Conservation (phyloP, 2,888 invertebrate species). For the Dyspetes luteomarginatus region DNA sequence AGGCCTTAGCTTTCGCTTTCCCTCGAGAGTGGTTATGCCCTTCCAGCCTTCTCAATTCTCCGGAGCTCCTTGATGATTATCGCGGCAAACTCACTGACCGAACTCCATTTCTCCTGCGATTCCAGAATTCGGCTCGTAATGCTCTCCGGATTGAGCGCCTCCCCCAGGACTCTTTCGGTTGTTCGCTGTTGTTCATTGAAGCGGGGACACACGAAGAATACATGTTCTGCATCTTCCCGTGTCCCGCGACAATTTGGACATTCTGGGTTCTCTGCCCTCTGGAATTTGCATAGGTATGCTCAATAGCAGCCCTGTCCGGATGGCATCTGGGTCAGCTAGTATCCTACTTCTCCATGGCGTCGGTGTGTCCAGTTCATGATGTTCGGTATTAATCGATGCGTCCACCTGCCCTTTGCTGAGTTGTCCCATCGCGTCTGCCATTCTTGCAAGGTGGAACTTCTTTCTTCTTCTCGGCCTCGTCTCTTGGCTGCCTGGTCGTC, state of each 20-base stretch:
- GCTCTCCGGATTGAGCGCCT: no score
- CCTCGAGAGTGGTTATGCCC: no score
- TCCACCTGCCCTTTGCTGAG: constrained; percentile 51
- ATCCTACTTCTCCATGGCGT: constrained; percentile 39
- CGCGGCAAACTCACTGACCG: no score
- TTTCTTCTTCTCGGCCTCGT: constrained; percentile 11
- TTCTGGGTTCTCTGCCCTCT: neutral
- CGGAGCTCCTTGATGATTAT: no score
- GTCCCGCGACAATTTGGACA: neutral
- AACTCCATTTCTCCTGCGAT: no score
- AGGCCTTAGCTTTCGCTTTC: no score
- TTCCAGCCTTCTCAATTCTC: no score
- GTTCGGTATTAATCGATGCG: constrained; percentile 25
- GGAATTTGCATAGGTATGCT: constrained; percentile 5
- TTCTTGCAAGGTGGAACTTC: neutral
- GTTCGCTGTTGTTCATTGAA: constrained; percentile 3
- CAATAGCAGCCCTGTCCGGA: constrained; percentile 41
- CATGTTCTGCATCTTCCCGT: constrained; percentile 44
- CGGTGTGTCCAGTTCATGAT: constrained; percentile 36
- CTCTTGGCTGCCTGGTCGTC: neutral
- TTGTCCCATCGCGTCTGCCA: constrained; percentile 63
- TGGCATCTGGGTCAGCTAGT: constrained; percentile 39
- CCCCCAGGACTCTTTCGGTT: no score
- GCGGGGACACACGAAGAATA: constrained; percentile 41
- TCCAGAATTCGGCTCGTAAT: no score